phyloP scores from a whole-genome alignment of 2,113 vertebrate genomes.

The Tapirus terrestris region DNA sequence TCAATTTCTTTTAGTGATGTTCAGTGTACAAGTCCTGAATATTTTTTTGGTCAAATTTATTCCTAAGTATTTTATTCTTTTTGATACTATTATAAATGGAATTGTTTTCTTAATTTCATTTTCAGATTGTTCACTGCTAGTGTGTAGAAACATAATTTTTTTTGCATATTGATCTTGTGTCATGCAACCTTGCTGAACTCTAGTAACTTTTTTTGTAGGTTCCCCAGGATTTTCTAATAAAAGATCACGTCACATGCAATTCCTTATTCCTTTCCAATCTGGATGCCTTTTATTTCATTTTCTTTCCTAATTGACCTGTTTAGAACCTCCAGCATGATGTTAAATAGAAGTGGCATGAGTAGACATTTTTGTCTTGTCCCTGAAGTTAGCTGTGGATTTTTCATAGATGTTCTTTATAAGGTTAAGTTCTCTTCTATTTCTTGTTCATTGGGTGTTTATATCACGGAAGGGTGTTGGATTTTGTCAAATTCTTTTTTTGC shows the following conservation, averaged over 20 bases:
- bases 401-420: not conserved
- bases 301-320: not conserved
- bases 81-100: not conserved
- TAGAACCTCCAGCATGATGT: no score
- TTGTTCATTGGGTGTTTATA: not conserved
- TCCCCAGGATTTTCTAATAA: not conserved
- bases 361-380: not conserved
- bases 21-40: not conserved
- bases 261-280: not conserved
- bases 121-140: not conserved
- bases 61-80: not conserved
- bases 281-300: not conserved
- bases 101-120: fast-evolving
- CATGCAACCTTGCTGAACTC: not conserved
- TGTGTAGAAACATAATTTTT: not conserved
- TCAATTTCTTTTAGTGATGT: not conserved
- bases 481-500: not conserved
- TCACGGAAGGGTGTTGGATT: not conserved
- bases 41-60: not conserved
- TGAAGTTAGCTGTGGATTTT: not conserved
- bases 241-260: not conserved
- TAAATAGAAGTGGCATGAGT: no score
- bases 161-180: not conserved
- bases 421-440: not conserved
- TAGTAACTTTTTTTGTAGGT: not conserved